Evolutionary conservation across 2,113 vertebrate genomes (phyloP).

Genomic region (Antechinus flavipes): DNA sequence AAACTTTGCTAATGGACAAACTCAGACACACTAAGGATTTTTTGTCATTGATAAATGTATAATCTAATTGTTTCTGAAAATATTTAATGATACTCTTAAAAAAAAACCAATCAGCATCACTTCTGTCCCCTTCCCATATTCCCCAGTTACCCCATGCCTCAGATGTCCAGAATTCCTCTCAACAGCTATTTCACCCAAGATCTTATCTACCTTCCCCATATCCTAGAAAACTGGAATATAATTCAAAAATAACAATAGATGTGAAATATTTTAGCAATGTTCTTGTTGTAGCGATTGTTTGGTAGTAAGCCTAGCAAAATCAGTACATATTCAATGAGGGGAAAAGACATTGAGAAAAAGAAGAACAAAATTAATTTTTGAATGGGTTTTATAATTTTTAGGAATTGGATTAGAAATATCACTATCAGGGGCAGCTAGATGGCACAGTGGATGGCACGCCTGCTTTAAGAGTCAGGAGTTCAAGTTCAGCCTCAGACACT

Average conservation of each 20-base stretch:
- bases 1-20: slow-evolving; percentile 4
- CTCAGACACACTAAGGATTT: slow-evolving; percentile 1
- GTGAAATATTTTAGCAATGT: not conserved
- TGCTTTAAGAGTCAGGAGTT: too few relatives aligned
- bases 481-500: too few relatives aligned
- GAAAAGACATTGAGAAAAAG: slow-evolving; percentile 24
- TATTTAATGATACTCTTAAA: not conserved
- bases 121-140: too few relatives aligned
- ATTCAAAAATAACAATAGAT: not conserved
- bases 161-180: not conserved
- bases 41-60: not conserved
- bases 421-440: too few relatives aligned
- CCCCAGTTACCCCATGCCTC: not conserved
- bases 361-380: slow-evolving; percentile 20
- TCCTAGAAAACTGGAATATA: not conserved
- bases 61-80: slow-evolving; percentile 24
- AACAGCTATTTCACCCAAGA: not conserved
- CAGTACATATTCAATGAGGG: too few relatives aligned
- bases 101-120: not conserved
- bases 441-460: too few relatives aligned
- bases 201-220: not conserved
- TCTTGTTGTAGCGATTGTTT: not conserved
- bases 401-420: not conserved
- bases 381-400: slow-evolving; percentile 41
- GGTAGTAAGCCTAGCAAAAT: too few relatives aligned